A percentile compares a stretch with the other conserved stretches of the same genome.
Conservation (phyloP, 1,140 invertebrate genomes). For the Limonius californicus region DNA sequence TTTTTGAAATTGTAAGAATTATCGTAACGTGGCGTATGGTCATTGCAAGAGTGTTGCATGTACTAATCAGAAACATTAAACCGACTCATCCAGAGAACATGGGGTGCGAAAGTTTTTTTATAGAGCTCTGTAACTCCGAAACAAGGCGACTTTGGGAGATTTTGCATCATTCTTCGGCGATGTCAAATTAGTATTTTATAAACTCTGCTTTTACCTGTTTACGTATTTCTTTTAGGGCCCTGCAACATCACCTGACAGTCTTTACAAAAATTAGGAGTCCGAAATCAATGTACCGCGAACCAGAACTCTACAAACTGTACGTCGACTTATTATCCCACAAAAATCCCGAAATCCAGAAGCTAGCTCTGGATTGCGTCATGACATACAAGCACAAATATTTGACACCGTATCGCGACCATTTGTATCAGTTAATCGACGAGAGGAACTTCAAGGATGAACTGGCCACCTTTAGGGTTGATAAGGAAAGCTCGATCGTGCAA, state of each 20-base stretch:
- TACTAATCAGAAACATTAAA: too few relatives aligned
- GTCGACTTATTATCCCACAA: conserved; percentile 74
- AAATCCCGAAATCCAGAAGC: conserved; percentile 75
- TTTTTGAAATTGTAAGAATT: too few relatives aligned
- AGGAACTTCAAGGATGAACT: conserved; percentile 84
- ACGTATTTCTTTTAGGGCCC: background rate
- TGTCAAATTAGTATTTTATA: background rate
- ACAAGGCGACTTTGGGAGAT: too few relatives aligned
- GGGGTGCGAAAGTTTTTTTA: background rate
- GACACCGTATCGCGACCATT: conserved; percentile 70
- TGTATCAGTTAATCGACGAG: conserved; percentile 78
- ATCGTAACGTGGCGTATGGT: too few relatives aligned
- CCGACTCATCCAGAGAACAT: too few relatives aligned
- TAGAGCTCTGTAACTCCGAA: too few relatives aligned
- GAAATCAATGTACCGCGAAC: conserved; percentile 69
- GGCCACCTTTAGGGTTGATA: conserved; percentile 71
- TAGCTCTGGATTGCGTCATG: conserved; percentile 78
- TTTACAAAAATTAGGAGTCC: conserved; percentile 80
- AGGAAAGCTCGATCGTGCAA: conserved; percentile 62
- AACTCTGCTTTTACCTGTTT: background rate
- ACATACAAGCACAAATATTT: conserved; percentile 78
- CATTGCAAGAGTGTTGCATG: too few relatives aligned
- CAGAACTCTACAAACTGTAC: conserved; percentile 70
- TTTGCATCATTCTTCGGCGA: too few relatives aligned
- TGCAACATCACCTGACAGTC: conserved; percentile 54